Evolutionary conservation across 1,140 invertebrate species (phyloP), one percentile per base, ranked within the genome.

Genomic region (Sitodiplosis mosellana): DNA sequence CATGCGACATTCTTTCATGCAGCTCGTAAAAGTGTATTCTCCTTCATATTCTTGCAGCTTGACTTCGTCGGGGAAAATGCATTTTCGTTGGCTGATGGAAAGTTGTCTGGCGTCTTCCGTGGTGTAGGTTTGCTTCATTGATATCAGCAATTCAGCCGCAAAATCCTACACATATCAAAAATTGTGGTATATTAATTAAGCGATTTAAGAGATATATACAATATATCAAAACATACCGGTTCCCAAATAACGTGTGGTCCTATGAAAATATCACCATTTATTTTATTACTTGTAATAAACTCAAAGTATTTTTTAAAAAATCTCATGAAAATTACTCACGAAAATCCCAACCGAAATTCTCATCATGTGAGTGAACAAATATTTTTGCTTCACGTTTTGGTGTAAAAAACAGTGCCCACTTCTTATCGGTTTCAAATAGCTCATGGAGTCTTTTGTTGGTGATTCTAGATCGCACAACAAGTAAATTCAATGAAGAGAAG

Each of bases 221-320:
- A 45, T 22, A n/a, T n/a, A n/a, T n/a, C n/a, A n/a, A n/a, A n/a
- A n/a, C n/a, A n/a, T n/a, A n/a, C n/a, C 33, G 56, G 56, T 15
- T 75, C 71, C 78, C 78, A 81, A n/a, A 75, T 64, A 50, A 77
- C 75, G 51, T 81, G 78, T 0, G 77, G 71, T n/a, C n/a, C n/a
- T n/a, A n/a, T n/a, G n/a, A n/a, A n/a, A n/a, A n/a, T n/a, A n/a
- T n/a, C n/a, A n/a, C n/a, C n/a, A n/a, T n/a, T n/a, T n/a, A n/a
- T n/a, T n/a, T n/a, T n/a, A n/a, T n/a, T n/a, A n/a, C n/a, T n/a
- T n/a, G n/a, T n/a, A n/a, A n/a, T n/a, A n/a, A n/a, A n/a, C n/a
- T n/a, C n/a, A n/a, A n/a, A n/a, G n/a, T n/a, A n/a, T n/a, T n/a
- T n/a, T n/a, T n/a, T n/a, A n/a, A n/a, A n/a, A n/a, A n/a, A n/a